Conservation (phyloP, 1,140 invertebrate species). For the Aphelenchoides besseyi region DNA sequence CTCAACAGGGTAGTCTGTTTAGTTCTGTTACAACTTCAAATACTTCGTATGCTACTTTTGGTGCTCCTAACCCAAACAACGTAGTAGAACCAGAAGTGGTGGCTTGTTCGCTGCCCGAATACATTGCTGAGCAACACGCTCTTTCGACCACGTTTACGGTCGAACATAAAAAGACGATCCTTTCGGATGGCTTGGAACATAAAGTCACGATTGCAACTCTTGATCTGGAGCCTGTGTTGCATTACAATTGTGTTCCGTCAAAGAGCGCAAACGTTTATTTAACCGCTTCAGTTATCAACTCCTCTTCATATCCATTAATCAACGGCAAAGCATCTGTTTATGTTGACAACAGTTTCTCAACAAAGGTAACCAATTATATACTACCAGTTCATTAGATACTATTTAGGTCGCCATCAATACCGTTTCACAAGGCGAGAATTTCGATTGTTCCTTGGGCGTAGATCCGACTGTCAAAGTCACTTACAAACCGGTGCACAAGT, state of each 20-base stretch:
- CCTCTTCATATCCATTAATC: constrained; percentile 62
- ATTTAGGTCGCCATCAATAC: constrained; percentile 61
- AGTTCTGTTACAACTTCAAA: too few relatives aligned
- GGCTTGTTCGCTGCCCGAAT: constrained; percentile 12
- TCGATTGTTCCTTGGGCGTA: constrained; percentile 64
- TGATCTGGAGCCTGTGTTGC: constrained; percentile 62
- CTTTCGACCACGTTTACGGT: constrained; percentile 61
- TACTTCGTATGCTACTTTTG: too few relatives aligned
- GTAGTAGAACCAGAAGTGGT: too few relatives aligned
- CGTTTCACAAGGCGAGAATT: constrained; percentile 63
- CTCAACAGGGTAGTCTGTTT: too few relatives aligned
- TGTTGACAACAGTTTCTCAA: constrained; percentile 65
- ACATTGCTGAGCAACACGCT: constrained; percentile 10
- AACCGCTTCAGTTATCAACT: constrained; percentile 63
- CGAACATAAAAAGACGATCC: constrained; percentile 59
- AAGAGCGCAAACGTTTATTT: constrained; percentile 63
- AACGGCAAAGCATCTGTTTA: constrained; percentile 64
- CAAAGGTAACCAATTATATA: constrained; percentile 56
- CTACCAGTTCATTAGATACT: constrained; percentile 21
- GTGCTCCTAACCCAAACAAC: too few relatives aligned
- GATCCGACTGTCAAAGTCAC: constrained; percentile 63
- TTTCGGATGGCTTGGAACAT: constrained; percentile 59
- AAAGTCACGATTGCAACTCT: constrained; percentile 63
- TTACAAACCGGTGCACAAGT: constrained; percentile 64
- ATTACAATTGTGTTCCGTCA: constrained; percentile 63